Conservation (phyloP, 2,797 vertebrate genomes). For the Catostomus latipinnis region DNA sequence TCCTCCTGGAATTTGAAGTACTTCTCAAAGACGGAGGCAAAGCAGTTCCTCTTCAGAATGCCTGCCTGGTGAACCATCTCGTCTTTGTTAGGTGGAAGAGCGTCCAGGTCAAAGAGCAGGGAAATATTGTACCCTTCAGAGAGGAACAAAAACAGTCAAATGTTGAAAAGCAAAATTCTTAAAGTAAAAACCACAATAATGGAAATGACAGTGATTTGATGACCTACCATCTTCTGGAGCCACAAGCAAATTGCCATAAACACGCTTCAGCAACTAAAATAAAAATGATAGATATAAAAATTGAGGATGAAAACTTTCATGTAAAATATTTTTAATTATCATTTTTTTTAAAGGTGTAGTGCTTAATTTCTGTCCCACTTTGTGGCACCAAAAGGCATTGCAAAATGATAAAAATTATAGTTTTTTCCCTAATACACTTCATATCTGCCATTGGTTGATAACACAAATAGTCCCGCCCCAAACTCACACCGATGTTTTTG, state of each 20-base stretch:
- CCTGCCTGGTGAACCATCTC: conserved; percentile 93
- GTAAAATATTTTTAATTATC: background rate
- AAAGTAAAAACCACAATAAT: background rate
- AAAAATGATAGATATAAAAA: background rate
- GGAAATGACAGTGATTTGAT: background rate
- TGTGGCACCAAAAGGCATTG: too few species aligned
- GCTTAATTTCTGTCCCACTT: too few species aligned
- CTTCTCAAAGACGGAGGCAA: conserved; percentile 98
- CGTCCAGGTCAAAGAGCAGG: conserved; percentile 93
- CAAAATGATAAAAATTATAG: too few species aligned
- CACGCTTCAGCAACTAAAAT: conserved; percentile 91
- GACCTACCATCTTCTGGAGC: conserved; percentile 87
- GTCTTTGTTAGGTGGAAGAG: conserved; percentile 88
- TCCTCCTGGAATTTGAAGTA: conserved; percentile 99
- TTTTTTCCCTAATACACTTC: too few species aligned
- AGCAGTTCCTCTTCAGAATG: conserved; percentile 98
- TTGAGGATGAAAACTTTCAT: background rate
- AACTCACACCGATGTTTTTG: too few species aligned
- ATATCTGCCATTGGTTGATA: too few species aligned
- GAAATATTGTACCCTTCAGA: conserved; percentile 96
- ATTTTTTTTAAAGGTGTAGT: too few species aligned
- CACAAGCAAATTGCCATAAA: conserved; percentile 90
- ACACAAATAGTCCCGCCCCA: too few species aligned
- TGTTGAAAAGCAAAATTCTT: background rate
- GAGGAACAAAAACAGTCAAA: background rate